Conservation (phyloP, 64 coral and sea anemone species). For the Astreopora myriophthalma region DNA sequence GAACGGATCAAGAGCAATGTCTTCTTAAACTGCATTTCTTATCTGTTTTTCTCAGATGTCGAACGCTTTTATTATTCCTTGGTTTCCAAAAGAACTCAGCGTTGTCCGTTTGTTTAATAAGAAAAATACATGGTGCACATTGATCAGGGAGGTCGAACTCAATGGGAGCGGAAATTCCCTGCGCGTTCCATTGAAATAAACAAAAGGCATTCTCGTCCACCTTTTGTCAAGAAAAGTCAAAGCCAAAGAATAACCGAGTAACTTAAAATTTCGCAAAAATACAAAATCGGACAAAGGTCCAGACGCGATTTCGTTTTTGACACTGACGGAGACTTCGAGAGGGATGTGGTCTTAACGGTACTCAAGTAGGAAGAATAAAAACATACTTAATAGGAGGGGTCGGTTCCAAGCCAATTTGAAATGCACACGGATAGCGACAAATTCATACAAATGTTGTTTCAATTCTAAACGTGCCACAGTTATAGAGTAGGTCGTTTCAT, state of each 20-base stretch:
- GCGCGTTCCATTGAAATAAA: conserved; percentile 16
- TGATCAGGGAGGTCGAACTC: conserved; percentile 45
- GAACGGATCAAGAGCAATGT: not conserved
- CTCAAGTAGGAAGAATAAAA: not conserved
- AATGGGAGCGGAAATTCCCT: conserved; percentile 42
- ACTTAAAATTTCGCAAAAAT: not conserved
- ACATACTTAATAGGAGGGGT: not conserved
- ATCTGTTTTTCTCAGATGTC: not conserved
- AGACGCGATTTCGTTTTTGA: not conserved
- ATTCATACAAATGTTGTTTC: not conserved
- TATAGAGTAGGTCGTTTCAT: no score
- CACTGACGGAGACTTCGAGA: not conserved
- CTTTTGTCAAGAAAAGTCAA: not conserved
- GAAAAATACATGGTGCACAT: conserved; percentile 40
- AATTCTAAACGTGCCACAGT: not conserved
- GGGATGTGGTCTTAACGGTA: not conserved
- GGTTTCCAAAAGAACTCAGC: not conserved
- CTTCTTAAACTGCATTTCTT: not conserved
- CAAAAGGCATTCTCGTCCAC: conserved; percentile 9
- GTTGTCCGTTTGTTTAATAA: conserved; percentile 44
- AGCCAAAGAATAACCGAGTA: not conserved
- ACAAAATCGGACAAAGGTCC: not conserved
- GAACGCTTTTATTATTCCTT: conserved; percentile 3
- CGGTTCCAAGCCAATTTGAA: not conserved
- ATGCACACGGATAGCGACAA: not conserved